Evolutionary conservation across 2,797 vertebrate species (phyloP).

Genomic region (Lophura swinhoii): DNA sequence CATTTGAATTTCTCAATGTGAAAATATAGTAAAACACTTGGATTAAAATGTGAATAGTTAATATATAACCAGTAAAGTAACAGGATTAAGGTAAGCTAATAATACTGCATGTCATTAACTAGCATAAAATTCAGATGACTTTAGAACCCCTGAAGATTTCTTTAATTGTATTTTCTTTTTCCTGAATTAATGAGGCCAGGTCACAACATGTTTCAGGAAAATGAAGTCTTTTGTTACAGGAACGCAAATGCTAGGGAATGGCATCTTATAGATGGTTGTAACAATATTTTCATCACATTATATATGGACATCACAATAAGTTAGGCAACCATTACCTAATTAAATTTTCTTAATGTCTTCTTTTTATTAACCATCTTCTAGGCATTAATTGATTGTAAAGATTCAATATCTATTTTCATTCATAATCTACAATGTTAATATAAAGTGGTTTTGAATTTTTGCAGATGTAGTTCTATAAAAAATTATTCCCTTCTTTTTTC

Average conservation of each 20-base stretch:
- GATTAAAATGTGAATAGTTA: constrained; percentile 47
- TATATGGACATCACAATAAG: not conserved
- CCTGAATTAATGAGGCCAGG: constrained; percentile 74
- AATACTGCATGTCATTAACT: constrained; percentile 54
- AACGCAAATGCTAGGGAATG: constrained; percentile 46
- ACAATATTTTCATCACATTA: constrained; percentile 34
- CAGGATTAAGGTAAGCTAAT: constrained; percentile 68
- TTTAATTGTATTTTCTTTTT: constrained; percentile 74
- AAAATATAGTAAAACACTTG: constrained; percentile 18
- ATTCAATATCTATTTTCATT: not conserved
- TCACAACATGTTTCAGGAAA: constrained; percentile 72
- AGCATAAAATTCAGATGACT: constrained; percentile 67
- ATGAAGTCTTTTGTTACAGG: constrained; percentile 67
- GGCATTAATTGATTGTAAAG: constrained; percentile 28
- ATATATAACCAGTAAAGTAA: constrained; percentile 47
- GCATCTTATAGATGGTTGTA: not conserved
- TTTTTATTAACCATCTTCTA: not conserved
- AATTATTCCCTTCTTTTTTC: not conserved
- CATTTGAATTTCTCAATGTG: constrained; percentile 7
- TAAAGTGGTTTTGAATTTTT: not conserved
- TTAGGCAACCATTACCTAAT: constrained; percentile 27
- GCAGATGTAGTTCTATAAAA: not conserved
- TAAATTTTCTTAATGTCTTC: constrained; percentile 33
- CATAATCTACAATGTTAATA: not conserved
- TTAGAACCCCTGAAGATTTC: constrained; percentile 71